Evolutionary conservation across 1,140 invertebrate species (phyloP).

Genomic region (Batillaria attramentaria): DNA sequence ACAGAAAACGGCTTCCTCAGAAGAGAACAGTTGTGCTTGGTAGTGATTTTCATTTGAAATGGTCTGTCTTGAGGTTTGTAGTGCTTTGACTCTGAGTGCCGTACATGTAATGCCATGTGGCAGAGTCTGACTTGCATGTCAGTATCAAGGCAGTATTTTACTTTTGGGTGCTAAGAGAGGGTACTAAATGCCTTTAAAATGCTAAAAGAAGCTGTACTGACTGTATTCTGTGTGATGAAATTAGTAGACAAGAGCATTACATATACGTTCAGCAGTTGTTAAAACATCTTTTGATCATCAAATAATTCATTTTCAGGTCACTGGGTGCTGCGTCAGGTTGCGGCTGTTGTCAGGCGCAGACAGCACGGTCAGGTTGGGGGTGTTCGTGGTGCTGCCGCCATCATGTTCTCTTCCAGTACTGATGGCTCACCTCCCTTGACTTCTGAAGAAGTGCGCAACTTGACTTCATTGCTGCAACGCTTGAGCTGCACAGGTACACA

Average conservation of each 20-base stretch:
- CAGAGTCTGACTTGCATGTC: too few relatives aligned
- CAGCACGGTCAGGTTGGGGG: neutral
- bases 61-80: too few relatives aligned
- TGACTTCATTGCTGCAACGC: constrained; percentile 40
- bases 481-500: constrained; percentile 48
- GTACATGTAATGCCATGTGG: too few relatives aligned
- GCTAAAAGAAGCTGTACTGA: too few relatives aligned
- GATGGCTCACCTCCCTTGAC: constrained; percentile 29
- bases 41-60: too few relatives aligned
- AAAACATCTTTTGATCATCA: neutral
- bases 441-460: constrained; percentile 40
- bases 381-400: constrained; percentile 23
- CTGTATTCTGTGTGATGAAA: too few relatives aligned
- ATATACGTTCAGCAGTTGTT: neutral
- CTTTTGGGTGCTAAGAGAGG: too few relatives aligned
- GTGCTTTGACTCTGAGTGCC: too few relatives aligned
- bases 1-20: neutral
- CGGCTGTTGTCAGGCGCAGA: constrained; percentile 11
- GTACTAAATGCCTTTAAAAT: too few relatives aligned
- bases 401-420: constrained; percentile 24
- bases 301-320: constrained; percentile 25
- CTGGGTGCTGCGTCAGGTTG: constrained; percentile 26
- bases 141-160: too few relatives aligned
- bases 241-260: neutral
- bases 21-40: too few relatives aligned